Conservation (phyloP, 2,113 vertebrate species). For the Pithys albifrons region DNA sequence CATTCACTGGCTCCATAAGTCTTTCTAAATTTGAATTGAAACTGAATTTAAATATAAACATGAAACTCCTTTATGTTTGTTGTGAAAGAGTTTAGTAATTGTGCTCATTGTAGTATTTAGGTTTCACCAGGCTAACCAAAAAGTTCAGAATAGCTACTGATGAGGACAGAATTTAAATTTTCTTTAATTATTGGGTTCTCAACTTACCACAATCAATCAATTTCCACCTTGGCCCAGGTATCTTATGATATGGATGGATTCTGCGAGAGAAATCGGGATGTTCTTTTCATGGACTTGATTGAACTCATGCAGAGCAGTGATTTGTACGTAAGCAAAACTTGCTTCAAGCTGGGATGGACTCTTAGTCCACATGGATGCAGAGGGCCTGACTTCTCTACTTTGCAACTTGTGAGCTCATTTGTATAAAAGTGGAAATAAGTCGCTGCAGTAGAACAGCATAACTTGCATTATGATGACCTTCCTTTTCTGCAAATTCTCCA, state of each 20-base stretch:
- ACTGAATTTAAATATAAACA: background rate
- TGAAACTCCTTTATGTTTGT: background rate
- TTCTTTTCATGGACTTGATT: constrained; percentile 95
- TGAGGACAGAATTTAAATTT: background rate
- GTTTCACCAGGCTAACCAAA: background rate
- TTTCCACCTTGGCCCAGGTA: constrained; percentile 80
- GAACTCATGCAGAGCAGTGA: constrained; percentile 99
- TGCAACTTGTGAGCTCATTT: background rate
- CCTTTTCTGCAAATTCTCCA: background rate
- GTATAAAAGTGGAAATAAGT: background rate
- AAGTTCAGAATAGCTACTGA: background rate
- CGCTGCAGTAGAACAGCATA: background rate
- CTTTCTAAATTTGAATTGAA: background rate
- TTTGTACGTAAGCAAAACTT: constrained; percentile 81
- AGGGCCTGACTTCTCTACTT: background rate
- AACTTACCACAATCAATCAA: constrained; percentile 42
- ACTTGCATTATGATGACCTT: background rate
- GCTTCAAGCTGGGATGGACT: background rate
- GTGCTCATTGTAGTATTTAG: background rate
- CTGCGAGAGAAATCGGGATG: constrained; percentile 96
- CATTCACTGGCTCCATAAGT: background rate
- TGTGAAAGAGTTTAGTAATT: background rate
- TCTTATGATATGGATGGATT: constrained; percentile 98
- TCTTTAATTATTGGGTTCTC: constrained; percentile 35
- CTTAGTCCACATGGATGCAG: background rate